Conservation (phyloP, 2,797 vertebrate genomes). For the Monodelphis domestica region DNA sequence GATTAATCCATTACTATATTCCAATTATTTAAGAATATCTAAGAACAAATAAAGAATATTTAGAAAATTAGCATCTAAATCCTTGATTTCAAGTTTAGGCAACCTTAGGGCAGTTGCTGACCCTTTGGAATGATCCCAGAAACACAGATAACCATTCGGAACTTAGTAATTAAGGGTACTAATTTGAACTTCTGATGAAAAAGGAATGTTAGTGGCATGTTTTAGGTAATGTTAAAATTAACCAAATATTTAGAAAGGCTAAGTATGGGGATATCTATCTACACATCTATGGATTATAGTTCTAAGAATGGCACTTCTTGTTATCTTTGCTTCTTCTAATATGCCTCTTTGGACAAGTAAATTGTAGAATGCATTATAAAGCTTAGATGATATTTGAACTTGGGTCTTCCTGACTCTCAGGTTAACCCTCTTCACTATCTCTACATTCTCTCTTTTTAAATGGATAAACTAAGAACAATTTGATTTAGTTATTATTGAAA, state of each 20-base stretch:
- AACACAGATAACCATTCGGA: neutral
- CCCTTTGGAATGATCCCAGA: neutral
- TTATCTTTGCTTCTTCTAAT: neutral
- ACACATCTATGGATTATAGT: neutral
- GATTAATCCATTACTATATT: neutral
- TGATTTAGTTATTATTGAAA: neutral
- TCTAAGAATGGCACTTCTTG: neutral
- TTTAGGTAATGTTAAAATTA: neutral
- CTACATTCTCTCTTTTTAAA: neutral
- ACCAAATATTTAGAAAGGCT: neutral
- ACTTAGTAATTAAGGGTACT: neutral
- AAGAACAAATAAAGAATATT: neutral
- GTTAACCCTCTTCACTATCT: neutral
- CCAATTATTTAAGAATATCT: neutral
- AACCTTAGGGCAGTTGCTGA: neutral
- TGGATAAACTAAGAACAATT: neutral
- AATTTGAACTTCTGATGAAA: slow-evolving; percentile 14
- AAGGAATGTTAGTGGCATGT: neutral
- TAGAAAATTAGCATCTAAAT: neutral
- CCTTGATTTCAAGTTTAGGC: neutral
- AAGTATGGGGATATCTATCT: neutral
- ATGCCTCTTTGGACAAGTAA: neutral
- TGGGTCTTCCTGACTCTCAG: neutral
- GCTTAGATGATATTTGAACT: neutral
- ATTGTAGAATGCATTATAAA: neutral